Evolutionary conservation across 2,888 invertebrate species (phyloP).

Genomic region (Phymatocera aterrima): DNA sequence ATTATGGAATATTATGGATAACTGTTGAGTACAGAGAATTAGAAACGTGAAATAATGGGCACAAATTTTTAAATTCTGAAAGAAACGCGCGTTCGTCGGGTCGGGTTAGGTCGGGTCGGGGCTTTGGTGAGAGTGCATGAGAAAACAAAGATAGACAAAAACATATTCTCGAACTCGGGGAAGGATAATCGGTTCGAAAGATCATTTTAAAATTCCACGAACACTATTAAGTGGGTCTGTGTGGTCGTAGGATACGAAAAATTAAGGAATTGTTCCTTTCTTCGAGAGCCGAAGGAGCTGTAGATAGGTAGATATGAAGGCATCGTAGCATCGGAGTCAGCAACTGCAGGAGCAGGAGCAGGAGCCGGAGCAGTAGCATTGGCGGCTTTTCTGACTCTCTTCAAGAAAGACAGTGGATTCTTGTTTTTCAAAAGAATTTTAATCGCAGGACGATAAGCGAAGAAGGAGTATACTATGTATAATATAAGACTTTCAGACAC

Average conservation of each 20-base stretch:
- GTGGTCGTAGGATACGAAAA: slow-evolving; percentile 3
- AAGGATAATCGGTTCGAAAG: neutral
- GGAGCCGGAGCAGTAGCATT: neutral
- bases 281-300: neutral
- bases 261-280: slow-evolving; percentile 24
- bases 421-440: slow-evolving; percentile 51
- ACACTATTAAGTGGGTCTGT: neutral
- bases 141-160: neutral
- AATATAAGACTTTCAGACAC: slow-evolving; percentile 17
- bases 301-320: neutral
- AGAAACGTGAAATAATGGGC: too few species aligned
- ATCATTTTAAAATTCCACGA: slow-evolving; percentile 30
- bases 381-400: slow-evolving; percentile 20
- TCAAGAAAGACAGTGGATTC: slow-evolving; percentile 36
- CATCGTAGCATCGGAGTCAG: neutral
- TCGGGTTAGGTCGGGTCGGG: too few species aligned
- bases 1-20: too few species aligned
- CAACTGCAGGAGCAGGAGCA: neutral
- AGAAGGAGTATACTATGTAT: too few species aligned
- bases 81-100: too few species aligned
- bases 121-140: neutral
- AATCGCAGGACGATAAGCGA: slow-evolving; percentile 52
- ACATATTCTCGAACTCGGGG: neutral
- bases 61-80: too few species aligned
- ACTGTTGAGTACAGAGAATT: too few species aligned